Base-by-base conservation (phyloP, 2,113 vertebrate genomes). In the Alligator sinensis region DNA sequence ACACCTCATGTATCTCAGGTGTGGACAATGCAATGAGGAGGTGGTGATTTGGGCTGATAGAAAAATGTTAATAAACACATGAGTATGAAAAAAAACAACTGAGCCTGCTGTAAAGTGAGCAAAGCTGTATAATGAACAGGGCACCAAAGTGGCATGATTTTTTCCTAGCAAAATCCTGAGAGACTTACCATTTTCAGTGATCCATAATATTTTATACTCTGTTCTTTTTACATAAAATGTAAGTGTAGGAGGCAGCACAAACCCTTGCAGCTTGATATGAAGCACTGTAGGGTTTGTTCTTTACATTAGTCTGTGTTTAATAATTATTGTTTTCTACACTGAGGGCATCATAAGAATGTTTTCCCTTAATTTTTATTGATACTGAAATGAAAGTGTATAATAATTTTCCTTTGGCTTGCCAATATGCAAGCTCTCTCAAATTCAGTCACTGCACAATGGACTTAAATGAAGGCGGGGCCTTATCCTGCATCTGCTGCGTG, bases 81-180 rank as follows among this genome's bases (percentile, higher is more conserved):
- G 28, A 64, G 74, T 95, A 93, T 90, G 95, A 96, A 95, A 94
- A 96, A 96, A 4, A 82, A 66, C 92, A 82, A 61, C 13, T 8
- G 70, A 87, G 77, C 92, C 84, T 1, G 3, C 82, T 91, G 84
- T 85, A 94, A 93, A 78, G 89, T 75, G 84, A 95, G 30, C 30
- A 85, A 94, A 91, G 68, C 60, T 90, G 61, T 89, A 94, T 92
- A 86, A 80, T 75, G 77, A 92, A 30, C 77, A 80, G 61, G 82
- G 87, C 90, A 95, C 90, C 75, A 84, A 89, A 96, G 93, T 3
- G 86, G 84, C 30, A 77, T 77, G 85, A 95, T 79, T 70, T 80
- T 95, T 94, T 96, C 88, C 28, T 88, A 81, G 95, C 93, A 93
- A 95, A 87, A 90, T 82, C 54, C 70, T 22, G 94, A 96, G 95